Percentiles rank a stretch among this genome's conserved stretches.
phyloP scores from a whole-genome alignment of 2,888 invertebrate species.

The Shargacucullia verbasci region DNA sequence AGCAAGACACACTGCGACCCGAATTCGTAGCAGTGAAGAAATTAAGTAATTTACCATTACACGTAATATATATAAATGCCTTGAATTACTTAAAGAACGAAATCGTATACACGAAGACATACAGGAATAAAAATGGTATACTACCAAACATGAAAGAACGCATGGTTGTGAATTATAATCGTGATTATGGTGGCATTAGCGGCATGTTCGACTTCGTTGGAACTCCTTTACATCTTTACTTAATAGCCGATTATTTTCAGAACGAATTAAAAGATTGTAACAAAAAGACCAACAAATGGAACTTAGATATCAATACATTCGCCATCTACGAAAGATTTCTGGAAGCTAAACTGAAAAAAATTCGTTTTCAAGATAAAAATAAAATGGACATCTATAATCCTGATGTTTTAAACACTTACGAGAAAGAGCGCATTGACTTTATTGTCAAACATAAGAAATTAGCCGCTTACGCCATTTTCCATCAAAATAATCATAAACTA shows the following conservation, averaged over 20 bases:
- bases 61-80: not conserved
- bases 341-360: constrained; percentile 31
- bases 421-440: constrained; percentile 27
- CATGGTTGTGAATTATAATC: not conserved
- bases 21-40: not conserved
- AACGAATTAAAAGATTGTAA: constrained; percentile 21
- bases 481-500: not conserved
- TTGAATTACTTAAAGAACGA: not conserved
- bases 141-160: not conserved
- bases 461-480: constrained; percentile 25
- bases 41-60: not conserved
- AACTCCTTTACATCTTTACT: constrained; percentile 33
- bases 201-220: not conserved
- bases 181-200: not conserved
- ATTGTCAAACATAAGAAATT: constrained; percentile 30
- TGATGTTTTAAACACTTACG: constrained; percentile 14
- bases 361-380: constrained; percentile 35
- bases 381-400: constrained; percentile 25
- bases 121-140: not conserved
- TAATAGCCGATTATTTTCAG: constrained; percentile 30
- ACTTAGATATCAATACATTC: constrained; percentile 22
- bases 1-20: not conserved
- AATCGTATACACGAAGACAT: not conserved
- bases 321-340: constrained; percentile 35
- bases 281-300: constrained; percentile 12